Evolutionary conservation across 2,113 vertebrate genomes (phyloP).

Genomic region (Cebidichthys violaceus): DNA sequence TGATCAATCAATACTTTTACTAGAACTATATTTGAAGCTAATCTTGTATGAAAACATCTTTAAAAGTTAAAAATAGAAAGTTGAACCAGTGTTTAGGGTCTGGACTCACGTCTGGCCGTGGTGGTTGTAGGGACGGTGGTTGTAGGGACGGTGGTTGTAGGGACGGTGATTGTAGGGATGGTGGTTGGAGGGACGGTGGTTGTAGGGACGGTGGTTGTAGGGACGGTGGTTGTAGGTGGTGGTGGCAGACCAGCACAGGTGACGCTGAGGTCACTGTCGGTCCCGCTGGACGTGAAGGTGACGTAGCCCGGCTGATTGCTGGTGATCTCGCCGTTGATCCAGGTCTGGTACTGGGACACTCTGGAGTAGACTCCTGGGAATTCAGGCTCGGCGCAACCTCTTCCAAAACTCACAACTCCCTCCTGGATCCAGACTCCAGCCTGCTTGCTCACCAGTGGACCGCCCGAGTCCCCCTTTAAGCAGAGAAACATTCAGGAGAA

Average conservation of each 20-base stretch:
- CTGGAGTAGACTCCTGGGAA: slow-evolving; percentile 88
- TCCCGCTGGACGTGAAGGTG: slow-evolving; percentile 56
- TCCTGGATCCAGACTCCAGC: slow-evolving; percentile 82
- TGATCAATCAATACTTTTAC: not conserved
- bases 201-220: too few species aligned
- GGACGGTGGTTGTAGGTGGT: not conserved
- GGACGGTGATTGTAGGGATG: too few species aligned
- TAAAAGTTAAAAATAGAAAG: not conserved
- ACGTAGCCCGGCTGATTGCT: slow-evolving; percentile 60
- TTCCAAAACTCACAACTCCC: slow-evolving; percentile 89
- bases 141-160: not conserved
- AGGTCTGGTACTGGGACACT: slow-evolving; percentile 84
- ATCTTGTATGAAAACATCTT: not conserved
- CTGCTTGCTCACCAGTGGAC: slow-evolving; percentile 86
- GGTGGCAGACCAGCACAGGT: slow-evolving; percentile 6
- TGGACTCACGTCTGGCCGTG: not conserved
- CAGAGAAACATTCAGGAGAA: not conserved
- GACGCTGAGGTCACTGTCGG: slow-evolving; percentile 57
- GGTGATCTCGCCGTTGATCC: slow-evolving; percentile 77
- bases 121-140: not conserved
- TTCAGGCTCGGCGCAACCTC: slow-evolving; percentile 82
- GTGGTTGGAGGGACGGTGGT: too few species aligned
- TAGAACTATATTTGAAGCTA: not conserved
- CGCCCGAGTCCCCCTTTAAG: slow-evolving; percentile 89
- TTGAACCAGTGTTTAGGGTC: not conserved